Percentiles rank a stretch among this genome's conserved stretches.
Evolutionary conservation across 2,888 invertebrate genomes (phyloP).

Genomic region (Habrosyne pyritoides): DNA sequence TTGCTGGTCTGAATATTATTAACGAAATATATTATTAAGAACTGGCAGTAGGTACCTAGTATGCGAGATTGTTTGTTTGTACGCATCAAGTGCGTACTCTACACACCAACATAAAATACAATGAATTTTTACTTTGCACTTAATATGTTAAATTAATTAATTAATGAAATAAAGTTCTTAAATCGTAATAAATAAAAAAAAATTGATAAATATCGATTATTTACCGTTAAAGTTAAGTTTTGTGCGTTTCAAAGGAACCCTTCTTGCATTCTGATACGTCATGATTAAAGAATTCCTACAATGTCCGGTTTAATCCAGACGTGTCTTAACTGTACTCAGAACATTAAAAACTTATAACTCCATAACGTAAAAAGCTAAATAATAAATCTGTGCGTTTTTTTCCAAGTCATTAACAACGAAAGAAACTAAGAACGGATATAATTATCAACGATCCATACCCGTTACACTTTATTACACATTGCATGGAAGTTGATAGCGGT

Average conservation of each 20-base stretch:
- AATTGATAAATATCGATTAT: no score
- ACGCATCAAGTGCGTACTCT: no score
- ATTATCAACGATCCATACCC: not conserved
- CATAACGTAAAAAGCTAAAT: not conserved
- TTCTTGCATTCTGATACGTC: not conserved
- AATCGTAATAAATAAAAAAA: no score
- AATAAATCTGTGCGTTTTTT: not conserved
- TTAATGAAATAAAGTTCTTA: no score
- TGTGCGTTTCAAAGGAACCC: not conserved
- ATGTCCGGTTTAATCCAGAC: conserved; percentile 1
- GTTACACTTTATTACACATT: not conserved
- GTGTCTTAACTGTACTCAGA: not conserved
- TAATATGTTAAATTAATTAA: no score
- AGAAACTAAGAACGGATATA: conserved; percentile 1
- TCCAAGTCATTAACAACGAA: not conserved
- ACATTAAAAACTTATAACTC: not conserved
- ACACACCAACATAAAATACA: no score
- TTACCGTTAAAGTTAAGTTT: no score
- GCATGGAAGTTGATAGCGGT: not conserved
- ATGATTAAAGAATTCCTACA: not conserved
- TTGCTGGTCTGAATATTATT: no score
- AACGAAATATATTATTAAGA: no score
- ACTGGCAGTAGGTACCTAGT: no score
- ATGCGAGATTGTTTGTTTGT: no score
- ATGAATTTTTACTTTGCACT: no score